A percentile compares a stretch with the other conserved stretches of the same genome.
These are phyloP conservation scores for Adelosebastes latens DNA, from an alignment of 2,797 vertebrate genomes.

Conservation along the genomic window DNA sequence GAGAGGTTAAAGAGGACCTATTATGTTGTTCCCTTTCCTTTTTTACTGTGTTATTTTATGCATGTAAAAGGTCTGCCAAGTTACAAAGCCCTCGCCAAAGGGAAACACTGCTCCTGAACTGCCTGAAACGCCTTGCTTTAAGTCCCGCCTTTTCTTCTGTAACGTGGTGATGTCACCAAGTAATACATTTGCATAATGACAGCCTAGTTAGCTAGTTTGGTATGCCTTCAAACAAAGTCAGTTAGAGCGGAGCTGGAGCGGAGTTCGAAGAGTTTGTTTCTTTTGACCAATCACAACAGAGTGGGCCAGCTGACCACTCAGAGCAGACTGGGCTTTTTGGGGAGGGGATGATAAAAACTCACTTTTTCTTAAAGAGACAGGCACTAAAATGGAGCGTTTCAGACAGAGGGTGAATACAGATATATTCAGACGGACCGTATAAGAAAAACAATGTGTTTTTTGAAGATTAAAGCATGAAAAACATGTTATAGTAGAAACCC, in stretches of 20 bases:
- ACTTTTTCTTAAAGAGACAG: too few relatives aligned
- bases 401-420: too few relatives aligned
- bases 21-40: neutral
- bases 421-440: too few relatives aligned
- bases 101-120: neutral
- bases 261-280: accelerated
- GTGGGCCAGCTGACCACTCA: too few relatives aligned
- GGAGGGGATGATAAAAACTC: too few relatives aligned
- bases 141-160: neutral
- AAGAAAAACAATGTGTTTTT: neutral
- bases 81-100: neutral
- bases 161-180: neutral
- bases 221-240: accelerated
- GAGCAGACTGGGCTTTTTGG: too few relatives aligned
- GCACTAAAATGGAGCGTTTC: too few relatives aligned
- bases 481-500: neutral
- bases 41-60: neutral
- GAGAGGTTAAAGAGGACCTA: neutral
- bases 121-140: neutral
- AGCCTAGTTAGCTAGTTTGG: neutral
- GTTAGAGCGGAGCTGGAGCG: too few relatives aligned
- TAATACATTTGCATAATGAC: neutral
- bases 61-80: neutral
- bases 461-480: neutral
- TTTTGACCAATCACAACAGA: too few relatives aligned